Evolutionary conservation across 37 sponge, comb jelly and placozoan species (phyloP), one percentile per base, ranked within the genome.

Genomic region (Agelas oroides): DNA sequence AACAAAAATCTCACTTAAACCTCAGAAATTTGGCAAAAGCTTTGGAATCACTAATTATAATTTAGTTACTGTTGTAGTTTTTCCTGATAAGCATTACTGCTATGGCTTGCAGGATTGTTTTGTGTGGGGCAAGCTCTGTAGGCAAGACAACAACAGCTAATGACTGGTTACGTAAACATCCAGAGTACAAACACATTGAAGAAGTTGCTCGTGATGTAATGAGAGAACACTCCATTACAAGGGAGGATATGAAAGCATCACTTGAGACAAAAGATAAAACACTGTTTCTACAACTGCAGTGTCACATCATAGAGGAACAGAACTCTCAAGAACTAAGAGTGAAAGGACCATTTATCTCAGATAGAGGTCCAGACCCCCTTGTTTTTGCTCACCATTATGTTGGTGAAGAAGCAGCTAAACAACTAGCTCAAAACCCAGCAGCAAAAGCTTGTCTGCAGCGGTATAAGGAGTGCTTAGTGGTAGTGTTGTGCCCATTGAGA

Each of bases 101-200:
- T 19, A 85, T 85, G 77, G 87, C 73, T 58, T n/a, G 11, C 25
- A 73, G 80, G 32, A 92, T 92, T 21, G 72, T 92, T 62, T 62
- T 92, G 30, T 84, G 93, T 87, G 93, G 93, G 67, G 93, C 93
- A 25, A 92, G 88, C 67, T 92, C 93, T 61, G 85, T 88, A 17
- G 93, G 93, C 41, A 92, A 92, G 59, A 88, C 93, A 15, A 92
- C 93, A 2, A 19, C 88, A 59, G 93, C 93, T 0, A 73, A 59
- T 27, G 85, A 84, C 39, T 92, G 93, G 93, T 80, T 76, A 71
- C 6, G 28, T 12, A 83, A 38, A 61, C 79, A 92, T 70, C 77
- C 24, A 28, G 20, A 79, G 16, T 92, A 71, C 59, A 31, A 0
- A 21, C 87, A 78, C 70, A 88, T 87, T 41, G 28, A 75, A 66